A percentile compares a stretch with the other conserved stretches of the same genome.
These are phyloP conservation scores for Syrmaticus mikado DNA, from an alignment of 2,113 vertebrate species.

Conservation along the genomic window DNA sequence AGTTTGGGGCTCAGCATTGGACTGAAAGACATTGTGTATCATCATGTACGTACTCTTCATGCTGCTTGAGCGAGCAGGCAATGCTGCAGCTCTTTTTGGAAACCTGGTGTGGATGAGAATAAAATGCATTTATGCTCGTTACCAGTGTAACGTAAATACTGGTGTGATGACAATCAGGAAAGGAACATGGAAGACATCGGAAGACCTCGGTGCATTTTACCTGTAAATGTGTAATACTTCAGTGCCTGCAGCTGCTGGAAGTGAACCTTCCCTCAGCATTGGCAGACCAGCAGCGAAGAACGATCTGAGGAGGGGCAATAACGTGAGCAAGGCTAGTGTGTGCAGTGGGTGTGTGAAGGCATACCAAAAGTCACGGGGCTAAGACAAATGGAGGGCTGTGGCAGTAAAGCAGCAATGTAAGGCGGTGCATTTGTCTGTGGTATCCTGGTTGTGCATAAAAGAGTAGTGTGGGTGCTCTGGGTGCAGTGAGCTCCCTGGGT, in stretches of 20 bases:
- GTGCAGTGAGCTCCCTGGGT: background rate
- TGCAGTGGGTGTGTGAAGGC: background rate
- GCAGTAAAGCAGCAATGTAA: background rate
- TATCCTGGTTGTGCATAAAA: background rate
- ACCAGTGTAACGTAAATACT: background rate
- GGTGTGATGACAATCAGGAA: background rate
- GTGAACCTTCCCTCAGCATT: background rate
- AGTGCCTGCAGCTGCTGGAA: background rate
- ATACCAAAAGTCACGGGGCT: background rate
- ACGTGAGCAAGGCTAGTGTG: background rate
- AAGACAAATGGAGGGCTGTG: background rate
- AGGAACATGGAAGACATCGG: background rate
- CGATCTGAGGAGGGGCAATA: background rate
- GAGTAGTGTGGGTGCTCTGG: background rate
- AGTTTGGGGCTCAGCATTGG: background rate
- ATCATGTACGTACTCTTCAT: background rate
- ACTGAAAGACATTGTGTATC: background rate
- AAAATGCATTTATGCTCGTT: background rate
- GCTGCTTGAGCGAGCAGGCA: fast-evolving
- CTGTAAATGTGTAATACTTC: background rate
- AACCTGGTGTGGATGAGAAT: background rate
- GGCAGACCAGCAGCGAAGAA: background rate
- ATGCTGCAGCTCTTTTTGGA: background rate
- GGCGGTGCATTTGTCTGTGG: background rate
- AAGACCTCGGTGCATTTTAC: background rate